These are phyloP conservation scores for Agonopterix subpropinquella DNA, from an alignment of 2,888 invertebrate genomes.

Conservation along the genomic window DNA sequence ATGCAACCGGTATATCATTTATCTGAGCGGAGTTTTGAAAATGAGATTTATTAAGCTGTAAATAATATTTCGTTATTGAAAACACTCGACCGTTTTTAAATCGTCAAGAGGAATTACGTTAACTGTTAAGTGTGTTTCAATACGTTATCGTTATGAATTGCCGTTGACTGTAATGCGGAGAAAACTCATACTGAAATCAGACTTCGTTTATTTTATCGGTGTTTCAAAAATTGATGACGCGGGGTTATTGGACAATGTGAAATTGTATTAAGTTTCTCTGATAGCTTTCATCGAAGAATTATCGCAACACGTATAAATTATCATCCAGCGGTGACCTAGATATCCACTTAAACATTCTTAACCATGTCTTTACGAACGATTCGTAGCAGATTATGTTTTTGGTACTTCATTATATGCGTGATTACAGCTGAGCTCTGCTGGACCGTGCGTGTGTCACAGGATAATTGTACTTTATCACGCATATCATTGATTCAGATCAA, in stretches of 20 bases:
- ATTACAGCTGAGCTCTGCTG: too few species aligned
- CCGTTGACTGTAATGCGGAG: slow-evolving; percentile 38
- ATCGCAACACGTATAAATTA: slow-evolving; percentile 4
- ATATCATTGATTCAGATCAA: too few species aligned
- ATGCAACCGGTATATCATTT: slow-evolving; percentile 29
- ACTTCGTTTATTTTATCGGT: slow-evolving; percentile 39
- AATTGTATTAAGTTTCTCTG: slow-evolving; percentile 14
- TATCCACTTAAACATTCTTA: slow-evolving; percentile 1
- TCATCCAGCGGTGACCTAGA: not conserved
- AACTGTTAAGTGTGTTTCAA: slow-evolving; percentile 52
- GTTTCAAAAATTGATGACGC: slow-evolving; percentile 30
- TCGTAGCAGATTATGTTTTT: not conserved
- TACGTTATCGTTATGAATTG: slow-evolving; percentile 54
- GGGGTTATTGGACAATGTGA: slow-evolving; percentile 18
- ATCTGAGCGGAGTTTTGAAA: slow-evolving; percentile 23
- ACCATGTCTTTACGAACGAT: not conserved
- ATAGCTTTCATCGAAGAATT: slow-evolving; percentile 11
- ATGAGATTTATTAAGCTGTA: slow-evolving; percentile 49
- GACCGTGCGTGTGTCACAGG: too few species aligned
- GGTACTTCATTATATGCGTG: too few species aligned
- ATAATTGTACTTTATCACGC: too few species aligned
- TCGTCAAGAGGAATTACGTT: slow-evolving; percentile 51
- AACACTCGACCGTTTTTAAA: slow-evolving; percentile 38
- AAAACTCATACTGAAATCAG: slow-evolving; percentile 36
- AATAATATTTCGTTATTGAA: slow-evolving; percentile 48